These are phyloP conservation scores for Holcopasites calliopsidis DNA, from an alignment of 1,140 invertebrate genomes.

Conservation along the genomic window DNA sequence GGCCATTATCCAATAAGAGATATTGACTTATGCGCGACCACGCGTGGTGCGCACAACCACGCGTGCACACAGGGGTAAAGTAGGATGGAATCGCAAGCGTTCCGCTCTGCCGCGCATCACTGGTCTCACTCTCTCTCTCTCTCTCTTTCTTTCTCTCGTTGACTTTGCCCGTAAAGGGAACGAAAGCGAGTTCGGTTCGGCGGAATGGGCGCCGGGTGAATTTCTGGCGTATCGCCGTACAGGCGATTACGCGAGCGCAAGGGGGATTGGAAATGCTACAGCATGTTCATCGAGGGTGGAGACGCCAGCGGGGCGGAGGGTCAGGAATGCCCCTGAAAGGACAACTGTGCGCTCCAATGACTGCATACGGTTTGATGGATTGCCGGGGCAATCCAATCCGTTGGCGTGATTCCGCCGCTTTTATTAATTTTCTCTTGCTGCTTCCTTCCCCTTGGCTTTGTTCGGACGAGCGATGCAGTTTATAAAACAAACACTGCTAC, in stretches of 20 bases:
- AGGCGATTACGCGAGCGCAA: constrained; percentile 52
- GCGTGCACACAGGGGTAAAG: neutral
- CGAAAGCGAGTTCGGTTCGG: constrained; percentile 23
- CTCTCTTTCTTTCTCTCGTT: neutral
- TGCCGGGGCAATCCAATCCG: constrained; percentile 16
- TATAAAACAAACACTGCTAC: too few relatives aligned
- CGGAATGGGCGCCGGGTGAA: constrained; percentile 49
- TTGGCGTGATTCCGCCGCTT: neutral
- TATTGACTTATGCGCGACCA: neutral
- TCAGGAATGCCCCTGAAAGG: constrained; percentile 52
- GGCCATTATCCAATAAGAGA: neutral
- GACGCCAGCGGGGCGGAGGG: constrained; percentile 17
- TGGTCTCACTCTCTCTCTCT: neutral
- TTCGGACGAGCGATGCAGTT: too few relatives aligned
- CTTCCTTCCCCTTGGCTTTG: neutral
- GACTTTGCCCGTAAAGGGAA: constrained; percentile 13
- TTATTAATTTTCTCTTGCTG: neutral
- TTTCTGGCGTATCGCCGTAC: constrained; percentile 59
- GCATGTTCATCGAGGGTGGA: constrained; percentile 46
- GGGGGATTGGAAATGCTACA: constrained; percentile 22
- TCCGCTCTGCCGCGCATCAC: constrained; percentile 25
- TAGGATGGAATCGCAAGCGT: constrained; percentile 28
- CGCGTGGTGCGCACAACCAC: neutral
- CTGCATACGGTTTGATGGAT: constrained; percentile 11
- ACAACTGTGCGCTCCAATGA: constrained; percentile 12